phyloP scores from a whole-genome alignment of 37 sponge, comb jelly and placozoan genomes.

The Diacarnus erythraeanus region DNA sequence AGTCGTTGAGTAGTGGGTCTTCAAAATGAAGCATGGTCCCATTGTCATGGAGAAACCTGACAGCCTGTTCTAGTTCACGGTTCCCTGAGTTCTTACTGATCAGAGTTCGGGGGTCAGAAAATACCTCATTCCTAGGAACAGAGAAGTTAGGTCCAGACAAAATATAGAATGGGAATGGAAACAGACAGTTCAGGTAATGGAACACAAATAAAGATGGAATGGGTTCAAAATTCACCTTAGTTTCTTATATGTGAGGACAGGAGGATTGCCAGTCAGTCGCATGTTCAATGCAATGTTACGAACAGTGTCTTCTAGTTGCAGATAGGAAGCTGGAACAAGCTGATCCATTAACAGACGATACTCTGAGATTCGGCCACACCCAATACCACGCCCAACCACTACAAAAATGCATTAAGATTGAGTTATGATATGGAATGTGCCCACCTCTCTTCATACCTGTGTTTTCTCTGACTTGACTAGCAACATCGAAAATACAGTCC shows the following conservation, averaged over 20 bases:
- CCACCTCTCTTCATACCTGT: conserved; percentile 24
- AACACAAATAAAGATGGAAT: background rate
- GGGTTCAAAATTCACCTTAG: conserved; percentile 36
- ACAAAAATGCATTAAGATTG: background rate
- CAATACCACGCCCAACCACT: conserved; percentile 49
- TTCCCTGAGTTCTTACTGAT: conserved; percentile 48
- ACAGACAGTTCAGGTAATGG: background rate
- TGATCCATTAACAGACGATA: conserved; percentile 81
- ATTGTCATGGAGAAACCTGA: conserved; percentile 85
- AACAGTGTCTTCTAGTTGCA: conserved; percentile 81
- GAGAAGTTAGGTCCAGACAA: background rate
- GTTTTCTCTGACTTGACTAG: conserved; percentile 68
- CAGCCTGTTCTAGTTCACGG: conserved; percentile 83
- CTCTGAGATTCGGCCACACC: conserved; percentile 58
- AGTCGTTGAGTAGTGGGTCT: conserved; percentile 74
- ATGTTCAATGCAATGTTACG: conserved; percentile 51
- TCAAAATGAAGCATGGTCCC: conserved; percentile 86
- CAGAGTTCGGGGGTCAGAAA: conserved; percentile 46
- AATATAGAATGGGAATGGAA: background rate
- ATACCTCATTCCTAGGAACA: conserved; percentile 53
- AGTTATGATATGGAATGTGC: background rate
- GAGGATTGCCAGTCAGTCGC: conserved; percentile 36
- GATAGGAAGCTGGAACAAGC: conserved; percentile 85
- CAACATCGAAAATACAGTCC: conserved; percentile 71
- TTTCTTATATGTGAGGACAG: conserved; percentile 68